phyloP scores from a whole-genome alignment of 2,797 vertebrate species.

The Gymnothorax reevesii region DNA sequence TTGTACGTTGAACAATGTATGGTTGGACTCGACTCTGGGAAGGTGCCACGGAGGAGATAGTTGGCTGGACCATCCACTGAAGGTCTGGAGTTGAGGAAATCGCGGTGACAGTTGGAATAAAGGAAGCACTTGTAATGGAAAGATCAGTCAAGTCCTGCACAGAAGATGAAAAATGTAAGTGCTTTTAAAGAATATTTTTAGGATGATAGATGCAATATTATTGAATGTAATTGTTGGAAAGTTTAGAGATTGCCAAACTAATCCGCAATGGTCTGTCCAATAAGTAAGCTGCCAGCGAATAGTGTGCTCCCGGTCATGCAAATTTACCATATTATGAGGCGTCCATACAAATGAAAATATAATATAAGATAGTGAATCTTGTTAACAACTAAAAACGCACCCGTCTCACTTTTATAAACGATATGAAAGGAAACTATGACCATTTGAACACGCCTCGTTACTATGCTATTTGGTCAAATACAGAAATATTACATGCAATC shows the following conservation, averaged over 20 bases:
- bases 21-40: slow-evolving; percentile 81
- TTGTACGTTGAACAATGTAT: slow-evolving; percentile 68
- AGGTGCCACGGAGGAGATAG: slow-evolving; percentile 84
- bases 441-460: neutral
- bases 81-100: slow-evolving; percentile 86
- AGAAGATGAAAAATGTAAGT: slow-evolving; percentile 43
- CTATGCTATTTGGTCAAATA: neutral
- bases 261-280: neutral
- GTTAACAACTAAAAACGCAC: neutral
- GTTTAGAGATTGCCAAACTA: slow-evolving; percentile 14
- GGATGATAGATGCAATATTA: slow-evolving; percentile 28
- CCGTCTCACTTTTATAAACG: neutral
- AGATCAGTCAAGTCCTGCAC: slow-evolving; percentile 88
- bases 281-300: neutral
- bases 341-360: neutral
- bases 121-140: slow-evolving; percentile 81
- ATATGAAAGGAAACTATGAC: neutral
- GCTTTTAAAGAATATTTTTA: slow-evolving; percentile 36
- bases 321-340: neutral
- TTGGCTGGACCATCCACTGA: slow-evolving; percentile 92
- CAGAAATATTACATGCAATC: neutral
- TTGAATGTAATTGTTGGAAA: slow-evolving; percentile 13
- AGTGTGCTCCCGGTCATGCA: neutral
- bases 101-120: slow-evolving; percentile 90
- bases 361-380: neutral